Evolutionary conservation across 2,888 invertebrate genomes (phyloP), one percentile per base, ranked within the genome.

Genomic region (Andrena dorsata): DNA sequence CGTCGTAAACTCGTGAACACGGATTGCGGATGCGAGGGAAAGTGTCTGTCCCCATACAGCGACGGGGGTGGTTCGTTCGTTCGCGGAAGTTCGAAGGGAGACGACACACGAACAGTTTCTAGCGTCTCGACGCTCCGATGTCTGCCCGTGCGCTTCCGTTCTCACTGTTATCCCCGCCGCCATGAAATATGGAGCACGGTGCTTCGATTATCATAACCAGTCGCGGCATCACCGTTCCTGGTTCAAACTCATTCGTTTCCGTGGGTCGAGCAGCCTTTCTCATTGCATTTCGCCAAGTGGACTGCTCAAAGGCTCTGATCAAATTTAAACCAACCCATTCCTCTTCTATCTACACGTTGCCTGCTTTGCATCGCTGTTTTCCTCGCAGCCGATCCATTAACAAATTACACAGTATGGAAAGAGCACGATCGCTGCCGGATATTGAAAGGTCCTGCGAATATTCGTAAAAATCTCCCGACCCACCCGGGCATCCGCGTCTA

Each of bases 1-100:
- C 71, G 35, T 26, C 26, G 41, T 56, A 73, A 77, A 66, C 70
- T 69, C 58, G 66, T 74, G 77, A 71, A 26, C 76, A 16, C 51
- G 7, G 26, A 20, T 20, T 20, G 65, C 32, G 79, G 51, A 61
- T 63, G 28, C 65, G 20, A 32, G 68, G 49, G 68, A 73, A 68
- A 64, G 78, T 73, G 65, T 56, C 61, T 72, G 41, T 41, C 60
- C 26, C 49, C 28, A 61, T 7, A n/a, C 63, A 20, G 32, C 13
- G 56, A 30, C 7, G 5, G 32, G 53, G 56, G 26, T n/a, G 60
- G 30, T n/a, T 23, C 23, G 7, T 53, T 8, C 13, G 20, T 26
- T 53, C 51, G 53, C 56, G 56, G 8, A 23, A 56, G 23, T 56
- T 56, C 30, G 0, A 8, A 7, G 60, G 7, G 1, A 3, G 32